These are phyloP conservation scores for Iphiclides podalirius DNA, from an alignment of 2,888 invertebrate genomes.

Conservation along the genomic window DNA sequence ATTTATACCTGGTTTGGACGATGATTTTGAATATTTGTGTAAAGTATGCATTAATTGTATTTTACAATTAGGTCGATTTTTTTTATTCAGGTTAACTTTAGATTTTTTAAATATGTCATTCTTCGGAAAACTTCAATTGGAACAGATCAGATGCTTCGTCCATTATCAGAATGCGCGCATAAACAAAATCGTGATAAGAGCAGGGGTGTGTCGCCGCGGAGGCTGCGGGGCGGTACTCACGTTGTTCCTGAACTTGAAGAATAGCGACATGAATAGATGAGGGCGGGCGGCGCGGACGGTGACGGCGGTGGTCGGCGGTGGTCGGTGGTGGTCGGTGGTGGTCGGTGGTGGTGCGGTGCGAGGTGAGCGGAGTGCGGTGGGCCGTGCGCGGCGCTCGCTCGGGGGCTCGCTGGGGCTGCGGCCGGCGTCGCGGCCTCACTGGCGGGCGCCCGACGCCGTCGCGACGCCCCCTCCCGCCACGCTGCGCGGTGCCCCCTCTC, in stretches of 20 bases:
- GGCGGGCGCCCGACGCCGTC: constrained; percentile 16
- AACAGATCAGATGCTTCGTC: neutral
- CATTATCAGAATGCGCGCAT: neutral
- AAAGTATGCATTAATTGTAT: no score
- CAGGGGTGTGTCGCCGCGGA: no score
- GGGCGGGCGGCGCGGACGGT: constrained; percentile 24
- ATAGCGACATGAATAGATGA: constrained; percentile 63
- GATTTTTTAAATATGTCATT: no score
- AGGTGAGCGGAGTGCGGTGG: no score
- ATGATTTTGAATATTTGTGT: no score
- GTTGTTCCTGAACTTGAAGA: constrained; percentile 76
- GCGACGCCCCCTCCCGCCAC: constrained; percentile 23
- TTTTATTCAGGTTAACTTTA: no score
- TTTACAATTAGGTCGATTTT: no score
- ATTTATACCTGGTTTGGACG: no score
- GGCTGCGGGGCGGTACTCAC: constrained; percentile 52
- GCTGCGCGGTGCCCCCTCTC: neutral
- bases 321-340: constrained; percentile 2
- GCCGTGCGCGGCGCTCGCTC: neutral
- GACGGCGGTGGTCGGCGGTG: no score
- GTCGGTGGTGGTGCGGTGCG: constrained; percentile 9
- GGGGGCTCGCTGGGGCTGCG: constrained; percentile 17
- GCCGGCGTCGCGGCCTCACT: constrained; percentile 24
- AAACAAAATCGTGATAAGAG: neutral
- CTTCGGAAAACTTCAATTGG: no score